phyloP scores from a whole-genome alignment of 2,797 vertebrate species.

The Stomatorhinus walkeri region DNA sequence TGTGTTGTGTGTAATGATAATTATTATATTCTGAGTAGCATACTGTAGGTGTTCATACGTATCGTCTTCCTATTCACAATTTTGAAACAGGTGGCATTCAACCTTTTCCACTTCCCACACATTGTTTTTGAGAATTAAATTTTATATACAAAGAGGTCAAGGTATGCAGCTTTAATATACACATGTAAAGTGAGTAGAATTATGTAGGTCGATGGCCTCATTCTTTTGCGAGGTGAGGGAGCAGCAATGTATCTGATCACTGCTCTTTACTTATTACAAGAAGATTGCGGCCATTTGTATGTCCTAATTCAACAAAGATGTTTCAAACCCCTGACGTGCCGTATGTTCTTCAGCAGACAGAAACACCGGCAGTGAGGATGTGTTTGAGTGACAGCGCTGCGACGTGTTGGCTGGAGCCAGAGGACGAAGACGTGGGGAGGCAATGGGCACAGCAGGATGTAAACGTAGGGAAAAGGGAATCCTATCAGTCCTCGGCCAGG shows the following conservation, averaged over 20 bases:
- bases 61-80: neutral
- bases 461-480: neutral
- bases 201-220: neutral
- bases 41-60: neutral
- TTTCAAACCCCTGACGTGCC: neutral
- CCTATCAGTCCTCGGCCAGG: neutral
- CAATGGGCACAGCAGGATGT: neutral
- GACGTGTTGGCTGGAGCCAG: neutral
- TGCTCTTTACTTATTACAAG: neutral
- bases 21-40: neutral
- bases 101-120: neutral
- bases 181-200: neutral
- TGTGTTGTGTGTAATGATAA: neutral
- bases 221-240: neutral
- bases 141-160: neutral
- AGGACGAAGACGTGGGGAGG: neutral
- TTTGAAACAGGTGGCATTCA: constrained; percentile 6
- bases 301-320: neutral
- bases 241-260: neutral
- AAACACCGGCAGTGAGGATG: neutral
- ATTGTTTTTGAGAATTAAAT: neutral
- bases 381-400: neutral
- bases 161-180: neutral
- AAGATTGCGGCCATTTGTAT: neutral
- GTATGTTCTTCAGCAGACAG: neutral